Conservation (phyloP, 2,113 vertebrate species). For the Ibidorhyncha struthersii region DNA sequence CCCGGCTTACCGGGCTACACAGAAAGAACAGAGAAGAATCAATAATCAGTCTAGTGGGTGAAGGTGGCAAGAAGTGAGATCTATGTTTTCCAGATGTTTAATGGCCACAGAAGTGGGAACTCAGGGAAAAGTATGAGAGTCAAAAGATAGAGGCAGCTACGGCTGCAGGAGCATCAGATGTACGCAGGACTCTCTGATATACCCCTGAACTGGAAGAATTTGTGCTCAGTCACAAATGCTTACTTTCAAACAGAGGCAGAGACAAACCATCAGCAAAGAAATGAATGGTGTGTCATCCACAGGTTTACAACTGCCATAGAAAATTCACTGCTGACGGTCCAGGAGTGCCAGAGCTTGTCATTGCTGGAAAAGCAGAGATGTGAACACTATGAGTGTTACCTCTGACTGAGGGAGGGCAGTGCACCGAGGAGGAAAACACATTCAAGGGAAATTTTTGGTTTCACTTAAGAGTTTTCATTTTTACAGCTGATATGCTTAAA, state of each 20-base stretch:
- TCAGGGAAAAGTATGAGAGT: background rate
- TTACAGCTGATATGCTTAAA: background rate
- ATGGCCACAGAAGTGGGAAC: background rate
- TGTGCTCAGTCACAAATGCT: background rate
- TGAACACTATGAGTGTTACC: fast-evolving
- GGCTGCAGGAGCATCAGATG: background rate
- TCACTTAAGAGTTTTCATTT: background rate
- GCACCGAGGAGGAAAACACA: background rate
- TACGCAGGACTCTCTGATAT: background rate
- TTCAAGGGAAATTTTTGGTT: background rate
- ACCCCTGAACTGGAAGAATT: background rate
- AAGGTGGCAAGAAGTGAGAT: background rate
- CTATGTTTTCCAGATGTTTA: background rate
- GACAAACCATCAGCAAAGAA: background rate
- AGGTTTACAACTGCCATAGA: background rate
- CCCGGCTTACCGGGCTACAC: fast-evolving
- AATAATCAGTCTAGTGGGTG: background rate
- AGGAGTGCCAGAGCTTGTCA: background rate
- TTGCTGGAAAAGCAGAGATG: background rate
- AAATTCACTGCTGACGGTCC: background rate
- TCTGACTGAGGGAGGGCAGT: background rate
- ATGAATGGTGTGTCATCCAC: background rate
- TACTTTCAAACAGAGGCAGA: background rate
- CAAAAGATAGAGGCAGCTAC: background rate
- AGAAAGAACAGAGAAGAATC: background rate